These are phyloP conservation scores for Eptesicus fuscus DNA, from an alignment of 2,113 vertebrate genomes.

Conservation along the genomic window DNA sequence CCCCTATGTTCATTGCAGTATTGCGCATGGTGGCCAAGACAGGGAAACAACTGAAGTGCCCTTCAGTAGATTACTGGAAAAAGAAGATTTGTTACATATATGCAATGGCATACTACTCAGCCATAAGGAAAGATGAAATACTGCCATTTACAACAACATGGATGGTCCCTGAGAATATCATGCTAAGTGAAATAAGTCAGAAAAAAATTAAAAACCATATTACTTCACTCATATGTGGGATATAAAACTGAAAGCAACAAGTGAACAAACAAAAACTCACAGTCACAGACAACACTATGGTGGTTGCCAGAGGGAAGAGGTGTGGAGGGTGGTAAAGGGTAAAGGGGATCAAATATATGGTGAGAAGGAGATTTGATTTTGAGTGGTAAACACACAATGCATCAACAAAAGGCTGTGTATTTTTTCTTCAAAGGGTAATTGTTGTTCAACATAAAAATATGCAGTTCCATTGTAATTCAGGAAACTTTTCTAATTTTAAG, in stretches of 20 bases:
- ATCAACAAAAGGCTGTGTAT: not conserved
- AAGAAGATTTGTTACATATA: not conserved
- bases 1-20: not conserved
- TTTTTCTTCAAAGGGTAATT: not conserved
- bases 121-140: not conserved
- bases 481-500: constrained; percentile 33
- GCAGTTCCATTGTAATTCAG: constrained; percentile 14
- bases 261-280: not conserved
- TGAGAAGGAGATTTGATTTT: not conserved
- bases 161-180: not conserved
- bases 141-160: not conserved
- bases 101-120: not conserved
- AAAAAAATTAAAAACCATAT: not conserved
- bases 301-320: not conserved
- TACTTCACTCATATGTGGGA: not conserved
- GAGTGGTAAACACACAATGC: not conserved
- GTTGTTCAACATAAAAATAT: constrained; percentile 29
- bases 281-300: not conserved
- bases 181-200: not conserved
- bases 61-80: not conserved
- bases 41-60: not conserved
- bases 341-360: not conserved
- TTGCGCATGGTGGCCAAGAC: not conserved
- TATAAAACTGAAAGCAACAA: not conserved
- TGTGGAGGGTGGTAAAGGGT: not conserved